These are phyloP conservation scores for Sinocyclocheilus rhinocerous DNA, from an alignment of 2,113 vertebrate species.

Conservation along the genomic window DNA sequence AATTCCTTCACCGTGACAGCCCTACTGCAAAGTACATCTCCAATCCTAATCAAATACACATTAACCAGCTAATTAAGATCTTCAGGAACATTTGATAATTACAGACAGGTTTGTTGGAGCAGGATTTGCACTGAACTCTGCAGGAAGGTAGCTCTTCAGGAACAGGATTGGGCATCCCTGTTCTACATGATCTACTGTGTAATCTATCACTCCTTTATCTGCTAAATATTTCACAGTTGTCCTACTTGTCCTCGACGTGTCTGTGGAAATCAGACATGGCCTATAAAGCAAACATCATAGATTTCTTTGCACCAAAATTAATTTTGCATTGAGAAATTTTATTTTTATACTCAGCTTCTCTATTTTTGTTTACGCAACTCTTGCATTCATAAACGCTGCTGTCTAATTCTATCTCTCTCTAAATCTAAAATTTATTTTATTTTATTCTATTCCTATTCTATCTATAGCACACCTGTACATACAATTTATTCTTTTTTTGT, in stretches of 20 bases:
- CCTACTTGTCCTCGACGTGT: neutral
- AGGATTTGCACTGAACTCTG: neutral
- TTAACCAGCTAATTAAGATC: neutral
- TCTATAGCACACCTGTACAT: no score
- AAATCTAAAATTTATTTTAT: no score
- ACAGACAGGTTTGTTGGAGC: neutral
- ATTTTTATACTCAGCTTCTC: conserved; percentile 6
- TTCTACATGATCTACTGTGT: neutral
- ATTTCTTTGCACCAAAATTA: conserved; percentile 39
- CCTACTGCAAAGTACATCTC: neutral
- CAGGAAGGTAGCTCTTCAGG: neutral
- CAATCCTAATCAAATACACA: neutral
- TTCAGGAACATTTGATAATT: neutral
- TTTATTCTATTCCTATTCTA: no score
- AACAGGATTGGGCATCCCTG: neutral
- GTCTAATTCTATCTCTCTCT: conserved; percentile 57
- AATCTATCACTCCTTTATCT: neutral
- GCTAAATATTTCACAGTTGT: neutral
- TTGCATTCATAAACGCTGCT: conserved; percentile 67
- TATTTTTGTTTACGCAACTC: conserved; percentile 65
- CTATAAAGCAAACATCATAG: neutral
- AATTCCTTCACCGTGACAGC: no score
- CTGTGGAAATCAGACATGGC: neutral
- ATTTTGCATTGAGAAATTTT: conserved; percentile 13
- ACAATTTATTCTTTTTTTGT: no score